Percentiles rank a stretch among this genome's conserved stretches.
Evolutionary conservation across 2,888 invertebrate genomes (phyloP).

Genomic region (Acanthopleura granulata): DNA sequence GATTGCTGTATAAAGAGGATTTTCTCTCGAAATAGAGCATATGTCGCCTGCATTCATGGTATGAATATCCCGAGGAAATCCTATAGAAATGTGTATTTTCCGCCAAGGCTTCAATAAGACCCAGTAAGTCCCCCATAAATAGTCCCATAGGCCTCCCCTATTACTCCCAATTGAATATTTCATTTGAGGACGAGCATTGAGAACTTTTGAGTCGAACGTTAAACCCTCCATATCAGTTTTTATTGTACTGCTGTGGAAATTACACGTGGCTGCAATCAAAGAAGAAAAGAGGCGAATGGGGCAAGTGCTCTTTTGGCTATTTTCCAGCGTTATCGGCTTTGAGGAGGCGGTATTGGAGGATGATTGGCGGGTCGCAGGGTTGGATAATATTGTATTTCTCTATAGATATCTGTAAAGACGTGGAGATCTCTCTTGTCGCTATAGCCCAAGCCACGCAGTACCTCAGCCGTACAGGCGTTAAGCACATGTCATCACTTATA

Average conservation of each 20-base stretch:
- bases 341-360: background rate
- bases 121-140: constrained; percentile 8
- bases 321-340: constrained; percentile 17
- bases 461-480: too few relatives aligned
- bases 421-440: too few relatives aligned
- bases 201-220: background rate
- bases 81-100: constrained; percentile 19
- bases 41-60: constrained; percentile 8
- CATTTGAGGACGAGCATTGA: constrained; percentile 11
- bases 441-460: too few relatives aligned
- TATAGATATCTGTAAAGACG: too few relatives aligned
- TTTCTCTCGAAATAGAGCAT: constrained; percentile 16
- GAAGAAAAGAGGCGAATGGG: constrained; percentile 1
- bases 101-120: background rate
- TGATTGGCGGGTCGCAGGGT: background rate
- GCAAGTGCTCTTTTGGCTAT: constrained; percentile 14
- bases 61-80: constrained; percentile 18
- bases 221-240: constrained; percentile 14
- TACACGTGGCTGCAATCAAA: constrained; percentile 15
- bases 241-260: constrained; percentile 15
- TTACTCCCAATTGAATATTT: constrained; percentile 18
- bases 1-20: constrained; percentile 10
- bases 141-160: background rate
- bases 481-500: too few relatives aligned
- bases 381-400: background rate